Conservation (phyloP, 2,888 invertebrate genomes). For the Idaea straminata region DNA sequence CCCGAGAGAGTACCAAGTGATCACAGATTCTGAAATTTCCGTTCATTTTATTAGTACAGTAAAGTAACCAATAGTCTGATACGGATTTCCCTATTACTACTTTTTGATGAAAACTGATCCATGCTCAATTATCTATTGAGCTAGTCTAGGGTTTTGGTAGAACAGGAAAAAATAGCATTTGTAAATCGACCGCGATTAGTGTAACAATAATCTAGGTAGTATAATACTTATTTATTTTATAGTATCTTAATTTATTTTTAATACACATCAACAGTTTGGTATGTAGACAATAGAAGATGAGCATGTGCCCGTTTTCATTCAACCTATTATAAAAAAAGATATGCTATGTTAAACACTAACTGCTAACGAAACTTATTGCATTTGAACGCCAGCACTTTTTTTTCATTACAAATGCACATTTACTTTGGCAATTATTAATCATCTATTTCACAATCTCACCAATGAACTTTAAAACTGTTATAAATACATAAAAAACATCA, state of each 20-base stretch:
- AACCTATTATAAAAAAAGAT: conserved; percentile 55
- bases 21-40: conserved; percentile 77
- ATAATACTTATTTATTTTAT: no score
- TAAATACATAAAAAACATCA: conserved; percentile 33
- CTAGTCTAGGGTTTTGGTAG: conserved; percentile 2
- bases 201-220: no score
- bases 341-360: conserved; percentile 55
- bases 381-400: conserved; percentile 60
- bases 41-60: conserved; percentile 65
- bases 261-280: neutral
- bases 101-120: conserved; percentile 58
- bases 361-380: conserved; percentile 38
- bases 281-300: conserved; percentile 33
- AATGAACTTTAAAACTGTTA: conserved; percentile 31
- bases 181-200: no score
- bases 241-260: no score
- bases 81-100: conserved; percentile 69
- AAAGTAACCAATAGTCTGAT: conserved; percentile 64
- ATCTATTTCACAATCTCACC: conserved; percentile 46
- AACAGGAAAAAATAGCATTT: no score
- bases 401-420: conserved; percentile 65
- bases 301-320: conserved; percentile 65
- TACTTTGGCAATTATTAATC: conserved; percentile 65
- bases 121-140: conserved; percentile 48
- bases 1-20: conserved; percentile 79